Evolutionary conservation across 2,888 invertebrate species (phyloP).

Genomic region (Aspidapion aeneum): DNA sequence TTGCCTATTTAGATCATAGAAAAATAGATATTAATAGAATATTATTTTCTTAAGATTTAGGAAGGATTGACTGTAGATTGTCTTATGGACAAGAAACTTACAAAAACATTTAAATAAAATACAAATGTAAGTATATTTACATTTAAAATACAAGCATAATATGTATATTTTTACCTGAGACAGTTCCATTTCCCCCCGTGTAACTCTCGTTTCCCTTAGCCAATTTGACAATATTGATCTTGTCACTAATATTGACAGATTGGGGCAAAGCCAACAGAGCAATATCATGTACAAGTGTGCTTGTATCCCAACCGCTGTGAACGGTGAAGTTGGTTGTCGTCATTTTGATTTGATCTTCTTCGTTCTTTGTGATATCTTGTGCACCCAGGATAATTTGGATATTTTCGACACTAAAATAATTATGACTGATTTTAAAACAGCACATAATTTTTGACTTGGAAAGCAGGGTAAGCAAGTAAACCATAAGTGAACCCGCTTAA

Average conservation of each 20-base stretch:
- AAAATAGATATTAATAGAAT: too few species aligned
- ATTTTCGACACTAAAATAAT: conserved; percentile 14
- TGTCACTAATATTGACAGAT: conserved; percentile 6
- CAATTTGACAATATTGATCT: conserved; percentile 11
- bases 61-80: too few species aligned
- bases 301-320: conserved; percentile 43
- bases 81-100: too few species aligned
- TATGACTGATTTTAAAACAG: not conserved
- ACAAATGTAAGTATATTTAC: too few species aligned
- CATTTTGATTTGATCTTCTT: conserved; percentile 34
- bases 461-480: not conserved
- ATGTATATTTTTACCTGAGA: not conserved
- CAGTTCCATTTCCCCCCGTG: not conserved
- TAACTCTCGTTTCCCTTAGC: conserved; percentile 13
- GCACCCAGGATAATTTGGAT: conserved; percentile 30
- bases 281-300: conserved; percentile 46
- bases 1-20: too few species aligned
- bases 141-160: too few species aligned
- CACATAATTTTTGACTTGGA: too few species aligned
- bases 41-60: too few species aligned
- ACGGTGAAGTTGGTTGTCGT: conserved; percentile 37
- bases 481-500: too few species aligned
- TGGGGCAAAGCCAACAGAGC: conserved; percentile 30
- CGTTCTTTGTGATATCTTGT: conserved; percentile 36
- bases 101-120: too few species aligned